Evolutionary conservation across 2,888 invertebrate genomes (phyloP), one percentile per base, ranked within the genome.

Genomic region (Psylliodes chrysocephalus): DNA sequence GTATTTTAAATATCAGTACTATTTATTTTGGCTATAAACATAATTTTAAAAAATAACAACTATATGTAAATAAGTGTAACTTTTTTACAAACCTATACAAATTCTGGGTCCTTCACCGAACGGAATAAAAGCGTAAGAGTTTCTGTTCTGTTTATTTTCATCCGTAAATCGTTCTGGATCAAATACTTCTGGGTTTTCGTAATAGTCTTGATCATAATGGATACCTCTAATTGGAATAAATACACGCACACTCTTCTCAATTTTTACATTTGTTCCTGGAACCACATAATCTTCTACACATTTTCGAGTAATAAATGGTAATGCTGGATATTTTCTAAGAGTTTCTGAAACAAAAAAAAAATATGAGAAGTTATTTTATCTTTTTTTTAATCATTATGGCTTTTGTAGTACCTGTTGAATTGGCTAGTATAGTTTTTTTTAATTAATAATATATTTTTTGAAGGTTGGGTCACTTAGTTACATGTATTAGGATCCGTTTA

Each of bases 101-200:
- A 63, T 54, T 35, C 72, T 62, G 7, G 69, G 71, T 4, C 72
- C 72, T 60, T 71, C 68, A 0, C 72, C 72, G 51, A 71, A 73
- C 0, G 71, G 68, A 8, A 73, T 42, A 52, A 67, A 54, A 1
- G 70, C 61, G 28, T 67, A 71, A 7, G 42, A 65, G 51, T 66
- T 57, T 25, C 51, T 67, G 1, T 15, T 14, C 3, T 56, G n/a
- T 22, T 66, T 69, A 6, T 69, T 71, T 42, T 65, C 71, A 3
- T 67, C 67, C 12, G 17, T 63, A 65, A 71, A 72, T 22, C 71
- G 56, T 5, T 71, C 72, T 10, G 73, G 71, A 59, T 72, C 67
- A 33, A 72, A 72, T 3, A 42, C 64, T 10, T 64, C 51, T 0
- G 72, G 68, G 30, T 68, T 52, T 12, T 66, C 60, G 40, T 68